A percentile compares a stretch with the other conserved stretches of the same genome.
Conservation (phyloP, 2,888 invertebrate genomes). For the Encarsia formosa region DNA sequence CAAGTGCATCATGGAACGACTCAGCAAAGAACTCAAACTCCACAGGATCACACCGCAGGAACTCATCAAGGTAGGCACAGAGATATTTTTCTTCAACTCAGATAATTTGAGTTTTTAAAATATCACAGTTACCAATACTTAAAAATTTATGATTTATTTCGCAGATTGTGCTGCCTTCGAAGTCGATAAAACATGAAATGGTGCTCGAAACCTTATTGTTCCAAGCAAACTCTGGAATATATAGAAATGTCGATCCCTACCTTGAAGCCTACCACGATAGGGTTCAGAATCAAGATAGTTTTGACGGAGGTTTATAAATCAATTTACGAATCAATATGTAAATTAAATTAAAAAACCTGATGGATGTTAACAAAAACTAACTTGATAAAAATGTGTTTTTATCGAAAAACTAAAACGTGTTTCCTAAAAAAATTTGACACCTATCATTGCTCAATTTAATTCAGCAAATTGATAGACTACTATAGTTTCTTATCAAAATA, state of each 20-base stretch:
- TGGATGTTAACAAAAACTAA: slow-evolving; percentile 4
- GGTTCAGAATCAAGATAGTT: slow-evolving; percentile 84
- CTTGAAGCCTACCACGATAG: slow-evolving; percentile 83
- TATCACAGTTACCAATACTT: too few relatives aligned
- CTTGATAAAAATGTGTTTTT: slow-evolving; percentile 1
- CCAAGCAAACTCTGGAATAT: slow-evolving; percentile 90
- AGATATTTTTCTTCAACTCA: not conserved
- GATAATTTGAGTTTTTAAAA: too few relatives aligned
- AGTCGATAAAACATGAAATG: slow-evolving; percentile 87
- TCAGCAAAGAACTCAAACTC: slow-evolving; percentile 82
- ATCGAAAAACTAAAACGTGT: not conserved
- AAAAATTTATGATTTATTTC: too few relatives aligned
- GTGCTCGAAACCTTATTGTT: slow-evolving; percentile 90
- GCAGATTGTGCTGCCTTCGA: slow-evolving; percentile 82
- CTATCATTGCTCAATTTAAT: too few relatives aligned
- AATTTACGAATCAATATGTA: too few relatives aligned
- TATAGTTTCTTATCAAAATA: too few relatives aligned
- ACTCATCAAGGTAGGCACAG: slow-evolving; percentile 68
- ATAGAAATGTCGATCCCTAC: slow-evolving; percentile 83
- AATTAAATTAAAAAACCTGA: slow-evolving; percentile 14
- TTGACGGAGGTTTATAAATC: slow-evolving; percentile 67
- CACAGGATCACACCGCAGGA: slow-evolving; percentile 90
- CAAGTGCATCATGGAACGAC: slow-evolving; percentile 87
- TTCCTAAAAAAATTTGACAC: too few relatives aligned
- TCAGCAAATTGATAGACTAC: too few relatives aligned